Evolutionary conservation across 2,797 vertebrate genomes (phyloP), one percentile per base, ranked within the genome.

Genomic region (Enteromius paludinosus): DNA sequence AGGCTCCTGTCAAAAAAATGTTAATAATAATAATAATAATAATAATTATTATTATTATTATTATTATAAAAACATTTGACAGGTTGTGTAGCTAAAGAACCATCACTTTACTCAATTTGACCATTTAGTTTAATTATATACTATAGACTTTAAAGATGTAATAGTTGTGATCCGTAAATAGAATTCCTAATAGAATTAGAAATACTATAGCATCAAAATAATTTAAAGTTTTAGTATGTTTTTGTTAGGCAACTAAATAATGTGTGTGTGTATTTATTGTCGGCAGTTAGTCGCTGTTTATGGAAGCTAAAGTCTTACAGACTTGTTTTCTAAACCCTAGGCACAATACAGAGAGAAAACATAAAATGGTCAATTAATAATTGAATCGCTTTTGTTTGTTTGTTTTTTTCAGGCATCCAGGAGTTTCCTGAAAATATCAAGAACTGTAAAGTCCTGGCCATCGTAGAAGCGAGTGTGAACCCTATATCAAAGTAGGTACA

Each of bases 371-470:
- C 15, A 69, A 2, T 73, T 11, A 82, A 56, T 18, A 0, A 35
- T 30, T 4, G 5, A 62, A 43, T 62, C 8, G 1, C 14, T 62
- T 62, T 25, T 82, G 15, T 72, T 78, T 68, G 54, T 56, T 35
- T 66, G 25, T 64, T 64, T 66, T 64, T 66, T 89, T 7, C 87
- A 99, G 98, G 97, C 92, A 99, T 99, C 93, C 98, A 99, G 90
- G 98, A 99, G 92, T 99, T 99, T 95, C 98, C 98, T 90, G 98
- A 99, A 94, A 99, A 98, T 88, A 99, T 99, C 84, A 99, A 99
- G 92, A 99, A 99, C 82, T 99, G 98, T 93, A 99, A 99, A 94
- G 94, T 97, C 88, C 93, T 99, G 88, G 92, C 96, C 85, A 83
- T 98, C 83, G 95, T 99, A 73, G 98, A 99, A 90, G 98, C 98